Base-by-base conservation (phyloP, 2,113 vertebrate species). In the Myrmophylax atrothorax region DNA sequence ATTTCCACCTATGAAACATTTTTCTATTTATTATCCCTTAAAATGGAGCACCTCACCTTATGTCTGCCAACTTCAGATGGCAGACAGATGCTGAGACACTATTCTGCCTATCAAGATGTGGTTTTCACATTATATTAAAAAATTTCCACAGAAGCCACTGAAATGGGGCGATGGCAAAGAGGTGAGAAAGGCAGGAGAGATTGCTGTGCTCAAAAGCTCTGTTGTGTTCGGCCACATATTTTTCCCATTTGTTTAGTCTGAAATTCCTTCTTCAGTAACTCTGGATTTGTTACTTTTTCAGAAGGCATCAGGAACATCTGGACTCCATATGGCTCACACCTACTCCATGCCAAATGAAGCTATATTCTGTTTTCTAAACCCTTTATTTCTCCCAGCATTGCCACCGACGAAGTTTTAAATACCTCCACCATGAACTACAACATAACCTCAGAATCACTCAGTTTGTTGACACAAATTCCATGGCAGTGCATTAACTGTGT, bases 171-270 rank as follows among this genome's bases (percentile, higher is more conserved):
- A 80, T 33, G 25, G 59, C 1, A 1, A 67, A 55, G 31, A 94
- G 68, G 68, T 67, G 74, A 81, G 67, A 52, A 47, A 87, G 58
- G 60, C 52, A 66, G 68, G 53, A 63, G 56, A 78, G 56, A 73
- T 69, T 26, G 69, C 79, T 50, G 60, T 35, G 74, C 92, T 96
- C 88, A 94, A 97, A 96, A 90, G 89, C 63, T 83, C 83, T 95
- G 90, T 95, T 97, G 87, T 95, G 55, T 10, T 79, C 73, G 4
- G 80, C 64, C 68, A 96, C 96, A 90, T 80, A 95, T 92, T 96
- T 96, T 95, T 94, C 82, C 80, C 90, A 93, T 75, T 75, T 97
- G 97, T 97, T 98, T 98, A 98, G 97, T 97, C 97, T 98, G 89
- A 97, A 96, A 97, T 97, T 94, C 88, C n/a, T 55, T 55, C 74